Evolutionary conservation across 2,797 vertebrate genomes (phyloP), one percentile per base, ranked within the genome.

Genomic region (Lepilemur septentrionalis): DNA sequence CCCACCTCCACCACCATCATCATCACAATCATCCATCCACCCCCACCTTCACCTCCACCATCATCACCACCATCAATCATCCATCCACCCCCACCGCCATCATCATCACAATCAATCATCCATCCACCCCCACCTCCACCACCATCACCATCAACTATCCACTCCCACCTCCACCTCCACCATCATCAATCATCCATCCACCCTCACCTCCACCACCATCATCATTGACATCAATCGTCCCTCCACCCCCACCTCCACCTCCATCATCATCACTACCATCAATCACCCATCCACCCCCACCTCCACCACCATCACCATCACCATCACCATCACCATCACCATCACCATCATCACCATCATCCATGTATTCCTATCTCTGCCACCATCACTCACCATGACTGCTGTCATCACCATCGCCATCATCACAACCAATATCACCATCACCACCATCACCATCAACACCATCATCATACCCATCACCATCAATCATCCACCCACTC

Each of bases 201-300:
- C 0, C 35, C 50, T 0, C 4, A 46, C 0, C 30, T 22, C 0
- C 25, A 13, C 1, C 30, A 48, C 0, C 43, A 52, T 0, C 30
- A 22, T 0, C 8, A 23, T 0, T 8, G 61, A 2, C 5, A 32
- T 10, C 55, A 59, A n/a, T 0, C 38, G 10, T 4, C 46, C 46
- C 10, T 46, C 46, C 46, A 46, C 46, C 46, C 2, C 46, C 1
- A 12, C 46, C 46, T 9, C 46, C 46, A 46, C 12, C 25, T 38
- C 6, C 30, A 55, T 14, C 17, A 14, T 20, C 38, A 55, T 0
- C 7, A 41, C 0, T 12, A 11, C 12, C 46, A 2, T 46, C 46
- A 10, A n/a, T n/a, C n/a, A n/a, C n/a, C n/a, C n/a, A n/a, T n/a
- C n/a, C n/a, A n/a, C n/a, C n/a, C n/a, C n/a, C n/a, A n/a, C 2